Evolutionary conservation across 2,113 vertebrate species (phyloP).

Genomic region (Guaruba guarouba): DNA sequence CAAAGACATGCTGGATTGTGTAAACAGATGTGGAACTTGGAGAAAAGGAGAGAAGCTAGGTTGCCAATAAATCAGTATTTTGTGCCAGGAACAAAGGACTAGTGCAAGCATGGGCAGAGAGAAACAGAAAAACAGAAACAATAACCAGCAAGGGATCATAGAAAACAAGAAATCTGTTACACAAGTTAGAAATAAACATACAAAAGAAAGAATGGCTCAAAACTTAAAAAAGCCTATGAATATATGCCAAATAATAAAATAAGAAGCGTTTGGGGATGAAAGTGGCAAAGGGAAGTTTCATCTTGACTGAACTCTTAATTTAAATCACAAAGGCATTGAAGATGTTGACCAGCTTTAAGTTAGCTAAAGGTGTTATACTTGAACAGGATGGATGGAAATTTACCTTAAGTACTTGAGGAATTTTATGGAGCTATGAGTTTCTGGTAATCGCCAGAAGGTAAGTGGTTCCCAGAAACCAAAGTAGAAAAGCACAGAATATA

Average conservation of each 20-base stretch:
- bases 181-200: neutral
- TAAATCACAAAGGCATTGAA: neutral
- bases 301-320: neutral
- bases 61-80: neutral
- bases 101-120: neutral
- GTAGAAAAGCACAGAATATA: neutral
- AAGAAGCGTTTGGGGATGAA: neutral
- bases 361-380: neutral
- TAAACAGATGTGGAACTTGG: neutral
- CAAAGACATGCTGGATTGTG: neutral
- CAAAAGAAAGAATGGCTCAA: neutral
- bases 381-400: neutral
- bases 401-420: neutral
- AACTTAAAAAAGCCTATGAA: neutral
- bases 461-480: neutral
- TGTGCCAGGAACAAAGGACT: neutral
- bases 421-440: neutral
- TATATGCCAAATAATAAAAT: neutral
- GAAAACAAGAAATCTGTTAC: neutral
- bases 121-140: neutral
- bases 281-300: neutral
- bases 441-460: neutral
- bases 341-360: neutral
- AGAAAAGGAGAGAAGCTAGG: neutral
- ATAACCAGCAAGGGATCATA: neutral